These are phyloP conservation scores for Aeoliscus strigatus DNA, from an alignment of 2,797 vertebrate genomes.

Conservation along the genomic window DNA sequence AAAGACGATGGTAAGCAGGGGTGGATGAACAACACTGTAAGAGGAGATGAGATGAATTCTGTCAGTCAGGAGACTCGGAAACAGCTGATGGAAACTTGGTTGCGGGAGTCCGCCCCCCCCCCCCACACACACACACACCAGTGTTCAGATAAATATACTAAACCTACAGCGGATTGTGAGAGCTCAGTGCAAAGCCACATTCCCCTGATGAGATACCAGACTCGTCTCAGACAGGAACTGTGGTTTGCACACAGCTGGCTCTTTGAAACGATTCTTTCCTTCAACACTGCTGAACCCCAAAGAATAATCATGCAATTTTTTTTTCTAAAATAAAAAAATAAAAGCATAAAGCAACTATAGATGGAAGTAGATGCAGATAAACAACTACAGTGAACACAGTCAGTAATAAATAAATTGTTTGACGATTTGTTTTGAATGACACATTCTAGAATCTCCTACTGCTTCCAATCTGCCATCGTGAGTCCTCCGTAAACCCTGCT, in stretches of 20 bases:
- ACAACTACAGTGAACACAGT: too few relatives aligned
- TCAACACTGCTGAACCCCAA: too few relatives aligned
- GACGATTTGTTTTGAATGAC: too few relatives aligned
- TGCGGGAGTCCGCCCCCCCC: slow-evolving; percentile 6
- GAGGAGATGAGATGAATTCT: slow-evolving; percentile 38
- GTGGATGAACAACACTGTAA: slow-evolving; percentile 41
- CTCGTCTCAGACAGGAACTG: too few relatives aligned
- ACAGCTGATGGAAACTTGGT: slow-evolving; percentile 64
- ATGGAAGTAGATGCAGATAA: neutral
- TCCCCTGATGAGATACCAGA: neutral
- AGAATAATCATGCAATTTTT: too few relatives aligned
- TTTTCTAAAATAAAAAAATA: neutral
- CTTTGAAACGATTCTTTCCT: too few relatives aligned
- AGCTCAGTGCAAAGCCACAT: slow-evolving; percentile 21
- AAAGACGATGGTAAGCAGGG: too few relatives aligned
- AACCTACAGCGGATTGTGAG: slow-evolving; percentile 1
- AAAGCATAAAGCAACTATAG: neutral
- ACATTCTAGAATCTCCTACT: slow-evolving; percentile 29
- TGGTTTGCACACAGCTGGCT: too few relatives aligned
- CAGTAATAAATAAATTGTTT: too few relatives aligned
- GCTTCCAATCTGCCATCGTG: slow-evolving; percentile 44
- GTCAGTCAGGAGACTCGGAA: slow-evolving; percentile 39
- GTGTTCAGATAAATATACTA: slow-evolving; percentile 16
- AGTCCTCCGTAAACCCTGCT: slow-evolving; percentile 43
- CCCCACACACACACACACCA: slow-evolving; percentile 3